A percentile compares a stretch with the other conserved stretches of the same genome.
These are phyloP conservation scores for Agrypnia vestita DNA, from an alignment of 1,140 invertebrate genomes.

Conservation along the genomic window DNA sequence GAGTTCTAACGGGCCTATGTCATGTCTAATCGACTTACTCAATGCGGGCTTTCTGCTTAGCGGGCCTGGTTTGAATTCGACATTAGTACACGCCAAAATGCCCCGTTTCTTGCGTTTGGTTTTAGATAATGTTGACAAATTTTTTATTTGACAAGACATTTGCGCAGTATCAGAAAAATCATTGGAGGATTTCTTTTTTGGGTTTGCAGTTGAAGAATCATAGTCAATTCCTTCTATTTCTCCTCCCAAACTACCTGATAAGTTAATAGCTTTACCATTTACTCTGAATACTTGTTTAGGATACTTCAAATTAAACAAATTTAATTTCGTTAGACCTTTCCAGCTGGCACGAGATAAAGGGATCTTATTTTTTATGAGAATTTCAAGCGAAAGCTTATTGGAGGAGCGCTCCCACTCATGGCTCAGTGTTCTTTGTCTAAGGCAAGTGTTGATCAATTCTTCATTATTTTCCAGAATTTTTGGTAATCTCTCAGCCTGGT, in stretches of 20 bases:
- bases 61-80: conserved; percentile 65
- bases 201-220: not conserved
- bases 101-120: conserved; percentile 42
- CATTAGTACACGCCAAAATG: conserved; percentile 44
- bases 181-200: not conserved
- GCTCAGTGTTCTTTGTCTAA: not conserved
- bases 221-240: conserved; percentile 15
- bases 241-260: conserved; percentile 51
- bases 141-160: too few species aligned
- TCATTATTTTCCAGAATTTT: conserved; percentile 3
- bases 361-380: not conserved
- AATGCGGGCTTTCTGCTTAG: conserved; percentile 64
- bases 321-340: conserved; percentile 37
- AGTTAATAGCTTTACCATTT: conserved; percentile 27
- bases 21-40: conserved; percentile 58
- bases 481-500: conserved; percentile 9
- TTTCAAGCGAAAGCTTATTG: conserved; percentile 15
- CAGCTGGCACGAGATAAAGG: conserved; percentile 48
- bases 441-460: conserved; percentile 14
- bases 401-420: not conserved
- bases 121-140: not conserved
- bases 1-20: conserved; percentile 56
- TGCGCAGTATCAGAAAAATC: not conserved
- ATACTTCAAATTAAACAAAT: conserved; percentile 41
- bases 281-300: conserved; percentile 32